Evolutionary conservation across 2,888 invertebrate species (phyloP).

Genomic region (Neria commutata): DNA sequence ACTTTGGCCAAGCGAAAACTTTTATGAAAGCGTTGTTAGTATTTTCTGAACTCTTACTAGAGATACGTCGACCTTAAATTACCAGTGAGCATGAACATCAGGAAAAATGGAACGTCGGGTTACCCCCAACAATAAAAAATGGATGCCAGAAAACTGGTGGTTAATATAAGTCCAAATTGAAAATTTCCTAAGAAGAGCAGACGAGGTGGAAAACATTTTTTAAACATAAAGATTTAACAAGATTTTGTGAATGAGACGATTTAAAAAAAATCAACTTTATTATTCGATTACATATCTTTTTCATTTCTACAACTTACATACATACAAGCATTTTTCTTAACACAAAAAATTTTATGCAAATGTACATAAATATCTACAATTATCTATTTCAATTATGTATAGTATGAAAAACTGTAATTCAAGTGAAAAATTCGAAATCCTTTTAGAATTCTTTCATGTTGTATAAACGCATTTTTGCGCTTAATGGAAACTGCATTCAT

Average conservation of each 20-base stretch:
- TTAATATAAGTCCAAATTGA: neutral
- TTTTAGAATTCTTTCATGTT: constrained; percentile 12
- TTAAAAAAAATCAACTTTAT: constrained; percentile 34
- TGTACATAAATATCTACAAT: no score
- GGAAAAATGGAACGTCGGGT: no score
- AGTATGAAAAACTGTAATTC: no score
- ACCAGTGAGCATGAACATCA: neutral
- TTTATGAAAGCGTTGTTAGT: no score
- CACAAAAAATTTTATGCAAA: no score
- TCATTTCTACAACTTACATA: constrained; percentile 14
- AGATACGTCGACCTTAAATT: neutral
- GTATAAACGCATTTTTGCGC: constrained; percentile 45
- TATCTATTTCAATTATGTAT: no score
- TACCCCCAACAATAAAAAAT: no score
- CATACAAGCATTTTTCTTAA: no score
- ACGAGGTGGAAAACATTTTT: neutral
- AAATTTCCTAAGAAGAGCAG: constrained; percentile 12
- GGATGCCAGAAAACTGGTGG: no score
- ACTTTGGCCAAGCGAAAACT: no score
- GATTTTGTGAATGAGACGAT: constrained; percentile 25
- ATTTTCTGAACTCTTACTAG: no score
- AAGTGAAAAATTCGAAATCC: no score
- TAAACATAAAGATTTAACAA: constrained; percentile 15
- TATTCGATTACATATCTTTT: constrained; percentile 10
- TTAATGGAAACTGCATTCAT: constrained; percentile 55